Conservation (phyloP, 2,797 vertebrate genomes). For the Sardinella longiceps region DNA sequence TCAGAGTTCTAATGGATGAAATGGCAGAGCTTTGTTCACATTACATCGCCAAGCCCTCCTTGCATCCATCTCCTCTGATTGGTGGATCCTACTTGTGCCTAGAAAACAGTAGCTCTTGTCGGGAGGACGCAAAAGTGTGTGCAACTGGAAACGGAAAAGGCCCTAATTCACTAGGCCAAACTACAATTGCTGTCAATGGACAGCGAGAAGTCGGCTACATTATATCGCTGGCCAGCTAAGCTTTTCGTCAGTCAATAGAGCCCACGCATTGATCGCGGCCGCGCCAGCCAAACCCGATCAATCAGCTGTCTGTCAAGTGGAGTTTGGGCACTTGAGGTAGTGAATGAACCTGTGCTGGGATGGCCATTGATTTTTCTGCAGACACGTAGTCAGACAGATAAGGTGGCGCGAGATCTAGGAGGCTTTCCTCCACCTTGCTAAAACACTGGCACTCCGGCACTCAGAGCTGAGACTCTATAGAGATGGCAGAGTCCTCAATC, state of each 20-base stretch:
- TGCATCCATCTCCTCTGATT: not conserved
- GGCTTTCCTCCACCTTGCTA: not conserved
- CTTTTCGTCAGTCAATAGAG: slow-evolving; percentile 20
- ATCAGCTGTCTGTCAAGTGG: slow-evolving; percentile 24
- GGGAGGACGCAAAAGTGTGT: not conserved
- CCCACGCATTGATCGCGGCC: slow-evolving; percentile 16
- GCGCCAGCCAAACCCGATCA: not conserved
- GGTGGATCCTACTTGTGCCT: not conserved
- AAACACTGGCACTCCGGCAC: not conserved
- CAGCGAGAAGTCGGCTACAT: slow-evolving; percentile 13
- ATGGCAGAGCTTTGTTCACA: not conserved
- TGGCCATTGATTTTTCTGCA: not conserved
- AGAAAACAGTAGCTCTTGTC: not conserved
- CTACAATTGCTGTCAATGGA: not conserved
- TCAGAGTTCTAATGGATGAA: not conserved
- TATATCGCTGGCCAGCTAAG: slow-evolving; percentile 12
- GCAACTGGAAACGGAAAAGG: not conserved
- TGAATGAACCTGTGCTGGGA: not conserved
- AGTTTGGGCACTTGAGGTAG: slow-evolving; percentile 20
- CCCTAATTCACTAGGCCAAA: not conserved
- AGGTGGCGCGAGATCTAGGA: not conserved
- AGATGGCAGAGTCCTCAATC: too few species aligned
- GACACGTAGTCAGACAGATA: not conserved
- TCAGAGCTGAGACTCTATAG: too few species aligned
- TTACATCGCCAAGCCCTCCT: not conserved